Evolutionary conservation across 2,888 invertebrate species (phyloP), one percentile per base, ranked within the genome.

Genomic region (Trisateles emortualis): DNA sequence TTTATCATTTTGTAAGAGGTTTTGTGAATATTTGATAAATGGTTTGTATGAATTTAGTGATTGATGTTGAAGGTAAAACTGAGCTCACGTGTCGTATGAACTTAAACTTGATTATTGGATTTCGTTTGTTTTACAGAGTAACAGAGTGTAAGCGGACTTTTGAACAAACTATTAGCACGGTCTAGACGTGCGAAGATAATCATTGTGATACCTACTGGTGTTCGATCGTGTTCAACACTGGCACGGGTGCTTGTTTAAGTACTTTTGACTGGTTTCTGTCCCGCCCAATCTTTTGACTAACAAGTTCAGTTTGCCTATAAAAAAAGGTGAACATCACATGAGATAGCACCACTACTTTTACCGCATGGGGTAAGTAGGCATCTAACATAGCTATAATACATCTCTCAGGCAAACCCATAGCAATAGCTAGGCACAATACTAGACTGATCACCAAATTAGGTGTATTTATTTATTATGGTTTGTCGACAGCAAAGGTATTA

Each of bases 1-100:
- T 79, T 78, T 79, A 78, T 81, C 73, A 79, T 79, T 72, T 74
- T 76, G 73, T 78, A 77, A 77, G 70, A 77, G 72, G 72, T 73
- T 77, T 74, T 78, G 69, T 76, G 75, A 78, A 81, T 80, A 75
- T 74, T 76, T 82, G 77, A 82, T 83, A 74, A 76, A 83, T 83
- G 70, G 53, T 60, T 41, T 54, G 64, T 68, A 67, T 72, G 74
- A 71, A 67, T 72, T 77, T 57, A 60, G 52, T 59, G 60, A 64
- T 68, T 64, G 60, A 69, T 70, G 63, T 59, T 59, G 51, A 60
- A 64, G 60, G 44, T 59, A 53, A 36, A n/a, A 3, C 5, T 46
- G 17, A 14, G 14, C 4, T 17, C 11, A n/a, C 10, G 2, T 33
- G n/a, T n/a, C n/a, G n/a, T n/a, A n/a, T n/a, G n/a, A n/a, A n/a